phyloP scores from a whole-genome alignment of 92 coral and sea anemone species.

The Zoanthus gigantus region DNA sequence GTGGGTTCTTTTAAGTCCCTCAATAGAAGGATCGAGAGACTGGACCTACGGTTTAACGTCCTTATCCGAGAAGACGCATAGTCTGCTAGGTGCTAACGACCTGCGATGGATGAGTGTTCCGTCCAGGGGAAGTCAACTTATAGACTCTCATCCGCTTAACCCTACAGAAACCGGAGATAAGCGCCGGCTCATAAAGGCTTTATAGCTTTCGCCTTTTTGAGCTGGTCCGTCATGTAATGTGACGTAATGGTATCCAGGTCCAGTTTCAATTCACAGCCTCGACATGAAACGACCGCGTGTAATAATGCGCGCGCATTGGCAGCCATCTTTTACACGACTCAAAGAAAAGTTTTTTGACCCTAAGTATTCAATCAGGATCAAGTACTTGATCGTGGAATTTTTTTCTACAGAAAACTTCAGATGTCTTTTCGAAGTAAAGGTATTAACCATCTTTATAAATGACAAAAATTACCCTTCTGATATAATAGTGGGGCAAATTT shows the following conservation, averaged over 20 bases:
- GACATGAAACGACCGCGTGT: conserved; percentile 27
- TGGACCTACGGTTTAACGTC: too few relatives aligned
- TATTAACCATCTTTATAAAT: neutral
- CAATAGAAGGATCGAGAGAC: too few relatives aligned
- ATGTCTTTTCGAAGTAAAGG: conserved; percentile 9
- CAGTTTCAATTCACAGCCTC: neutral
- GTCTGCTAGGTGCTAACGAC: too few relatives aligned
- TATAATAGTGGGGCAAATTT: neutral
- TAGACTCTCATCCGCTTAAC: too few relatives aligned
- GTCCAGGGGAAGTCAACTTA: too few relatives aligned
- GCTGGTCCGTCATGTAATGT: neutral
- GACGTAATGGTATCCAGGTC: neutral
- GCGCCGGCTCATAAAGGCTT: too few relatives aligned
- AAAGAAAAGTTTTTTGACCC: neutral
- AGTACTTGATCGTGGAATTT: neutral
- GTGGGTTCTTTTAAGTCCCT: too few relatives aligned
- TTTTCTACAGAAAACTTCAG: neutral
- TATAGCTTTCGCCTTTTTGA: too few relatives aligned
- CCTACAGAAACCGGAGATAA: too few relatives aligned
- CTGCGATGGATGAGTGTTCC: too few relatives aligned
- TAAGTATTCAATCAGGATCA: neutral
- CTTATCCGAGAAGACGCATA: too few relatives aligned
- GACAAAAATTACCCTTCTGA: neutral
- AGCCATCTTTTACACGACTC: conserved; percentile 24
- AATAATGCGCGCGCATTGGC: conserved; percentile 34